Evolutionary conservation across 2,113 vertebrate species (phyloP).

Genomic region (Pluvialis apricaria): DNA sequence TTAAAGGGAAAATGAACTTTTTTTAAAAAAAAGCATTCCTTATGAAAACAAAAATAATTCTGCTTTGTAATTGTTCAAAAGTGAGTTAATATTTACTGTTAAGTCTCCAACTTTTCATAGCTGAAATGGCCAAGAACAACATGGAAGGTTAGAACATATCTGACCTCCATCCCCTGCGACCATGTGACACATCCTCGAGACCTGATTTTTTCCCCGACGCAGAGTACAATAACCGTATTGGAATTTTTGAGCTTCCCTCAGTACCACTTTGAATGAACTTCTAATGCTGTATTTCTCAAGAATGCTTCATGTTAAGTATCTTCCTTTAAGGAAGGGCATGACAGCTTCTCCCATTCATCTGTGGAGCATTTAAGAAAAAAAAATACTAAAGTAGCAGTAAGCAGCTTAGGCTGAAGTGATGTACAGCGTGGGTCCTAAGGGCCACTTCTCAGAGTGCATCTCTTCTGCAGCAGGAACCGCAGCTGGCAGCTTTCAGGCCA

Average conservation of each 20-base stretch:
- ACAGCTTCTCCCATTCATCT: not conserved
- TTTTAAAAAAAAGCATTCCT: not conserved
- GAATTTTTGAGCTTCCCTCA: not conserved
- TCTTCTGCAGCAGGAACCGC: not conserved
- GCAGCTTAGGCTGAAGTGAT: not conserved
- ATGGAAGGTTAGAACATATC: accelerated
- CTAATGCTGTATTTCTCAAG: not conserved
- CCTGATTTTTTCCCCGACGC: accelerated
- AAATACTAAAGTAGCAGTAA: not conserved
- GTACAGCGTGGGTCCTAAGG: not conserved
- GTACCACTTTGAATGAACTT: not conserved
- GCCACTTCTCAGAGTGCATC: not conserved
- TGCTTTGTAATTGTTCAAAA: not conserved
- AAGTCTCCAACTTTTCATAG: not conserved
- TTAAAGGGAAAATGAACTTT: not conserved
- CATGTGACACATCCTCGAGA: accelerated
- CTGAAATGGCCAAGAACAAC: not conserved
- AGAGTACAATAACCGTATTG: accelerated
- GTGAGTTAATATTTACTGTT: not conserved
- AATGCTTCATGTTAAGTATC: not conserved
- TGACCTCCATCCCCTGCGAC: not conserved
- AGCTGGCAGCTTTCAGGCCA: not conserved
- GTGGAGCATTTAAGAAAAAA: not conserved
- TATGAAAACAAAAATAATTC: not conserved
- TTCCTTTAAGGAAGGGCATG: not conserved